Base-by-base conservation (phyloP, 2,797 vertebrate species). In the Coracias cyanogaster region DNA sequence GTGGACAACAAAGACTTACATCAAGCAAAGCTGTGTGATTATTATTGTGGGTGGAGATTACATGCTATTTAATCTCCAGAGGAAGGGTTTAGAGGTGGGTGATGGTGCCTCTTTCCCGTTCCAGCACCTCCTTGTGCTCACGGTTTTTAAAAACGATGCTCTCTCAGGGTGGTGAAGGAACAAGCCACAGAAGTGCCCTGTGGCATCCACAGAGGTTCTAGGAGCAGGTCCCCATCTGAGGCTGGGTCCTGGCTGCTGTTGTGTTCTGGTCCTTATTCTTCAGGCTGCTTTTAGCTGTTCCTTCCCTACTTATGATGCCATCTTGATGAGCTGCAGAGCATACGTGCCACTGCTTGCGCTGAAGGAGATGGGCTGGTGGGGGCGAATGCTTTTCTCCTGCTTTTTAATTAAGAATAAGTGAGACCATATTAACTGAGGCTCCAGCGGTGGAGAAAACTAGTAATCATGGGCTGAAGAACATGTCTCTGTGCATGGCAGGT, bases 41-140 rank as follows among this genome's bases (percentile, higher is more conserved):
- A 82, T 94, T 90, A 39, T 7, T 82, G 73, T 79, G 89, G 83
- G 67, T 82, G 88, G 66, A 90, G 94, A 93, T 95, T 90, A 76
- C 0, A 2, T 62, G 57, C 67, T 94, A 77, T 86, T 87, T 96
- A 90, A 89, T 92, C 95, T 93, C 62, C 41, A 0, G 1, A 31
- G 66, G 55, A 86, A 64, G 55, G 66, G 31, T 90, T 95, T 94
- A 88, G 82, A 84, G 84, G 73, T 73, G 80, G 49, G 55, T 88
- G 90, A 76, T 90, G 62, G 67, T 82, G 62, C 82, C 76, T 85
- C n/a, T 86, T 92, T 52, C 51, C 71, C 2, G 6, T 77, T 65
- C 46, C 82, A 82, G 74, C 70, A 15, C 43, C 71, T 77, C 33
- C 29, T 66, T 26, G 39, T 0, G 2, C 80, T 89, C 31, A 3